Evolutionary conservation across 2,113 vertebrate genomes (phyloP).

Genomic region (Dunckerocampus dactyliophorus): DNA sequence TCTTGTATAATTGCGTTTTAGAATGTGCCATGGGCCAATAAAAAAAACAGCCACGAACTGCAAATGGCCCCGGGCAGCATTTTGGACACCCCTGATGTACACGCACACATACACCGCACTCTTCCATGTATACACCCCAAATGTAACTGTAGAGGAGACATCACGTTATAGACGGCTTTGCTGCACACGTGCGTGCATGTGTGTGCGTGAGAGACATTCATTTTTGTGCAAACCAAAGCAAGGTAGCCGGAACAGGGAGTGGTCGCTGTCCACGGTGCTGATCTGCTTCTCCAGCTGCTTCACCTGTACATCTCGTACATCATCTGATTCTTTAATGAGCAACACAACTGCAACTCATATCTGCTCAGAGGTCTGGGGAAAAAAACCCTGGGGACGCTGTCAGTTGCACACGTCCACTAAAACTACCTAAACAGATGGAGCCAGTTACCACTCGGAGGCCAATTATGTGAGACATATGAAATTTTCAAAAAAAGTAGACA

Average conservation of each 20-base stretch:
- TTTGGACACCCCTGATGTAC: too few relatives aligned
- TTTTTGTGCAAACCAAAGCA: neutral
- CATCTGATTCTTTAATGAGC: slow-evolving; percentile 2
- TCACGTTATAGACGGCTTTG: neutral
- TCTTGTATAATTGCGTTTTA: too few relatives aligned
- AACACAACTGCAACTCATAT: slow-evolving; percentile 5
- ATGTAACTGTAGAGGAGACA: neutral
- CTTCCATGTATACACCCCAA: too few relatives aligned
- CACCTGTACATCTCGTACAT: neutral
- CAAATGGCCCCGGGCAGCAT: too few relatives aligned
- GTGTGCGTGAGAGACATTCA: too few relatives aligned
- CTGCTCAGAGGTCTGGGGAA: neutral
- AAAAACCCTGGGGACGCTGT: slow-evolving; percentile 2
- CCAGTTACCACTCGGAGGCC: neutral
- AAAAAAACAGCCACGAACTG: too few relatives aligned
- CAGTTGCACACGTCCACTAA: slow-evolving; percentile 8
- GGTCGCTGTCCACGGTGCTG: slow-evolving; percentile 15
- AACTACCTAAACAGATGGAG: slow-evolving; percentile 15
- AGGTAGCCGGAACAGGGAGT: neutral
- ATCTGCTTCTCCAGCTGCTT: neutral
- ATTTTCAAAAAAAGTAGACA: slow-evolving; percentile 32
- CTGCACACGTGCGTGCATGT: too few relatives aligned
- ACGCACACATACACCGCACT: too few relatives aligned
- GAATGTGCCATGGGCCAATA: too few relatives aligned
- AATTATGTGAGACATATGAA: slow-evolving; percentile 1